A percentile compares a stretch with the other conserved stretches of the same genome.
Conservation (phyloP, 2,888 invertebrate species). For the Cerceris rybyensis region DNA sequence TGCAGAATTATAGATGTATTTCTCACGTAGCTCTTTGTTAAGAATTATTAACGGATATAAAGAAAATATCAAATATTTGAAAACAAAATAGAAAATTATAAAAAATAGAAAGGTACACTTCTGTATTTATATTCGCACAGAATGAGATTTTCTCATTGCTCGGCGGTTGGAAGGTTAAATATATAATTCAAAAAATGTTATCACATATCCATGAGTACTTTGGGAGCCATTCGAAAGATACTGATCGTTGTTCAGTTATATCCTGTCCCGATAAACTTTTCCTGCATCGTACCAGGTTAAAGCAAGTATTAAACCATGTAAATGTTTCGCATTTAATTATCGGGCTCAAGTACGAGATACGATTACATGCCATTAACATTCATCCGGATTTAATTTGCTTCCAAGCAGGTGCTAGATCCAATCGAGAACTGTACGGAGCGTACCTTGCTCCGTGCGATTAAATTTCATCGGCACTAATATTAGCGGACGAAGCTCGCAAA, state of each 20-base stretch:
- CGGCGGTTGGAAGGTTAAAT: too few relatives aligned
- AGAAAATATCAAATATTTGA: too few relatives aligned
- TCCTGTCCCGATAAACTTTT: too few relatives aligned
- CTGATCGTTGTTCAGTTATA: neutral
- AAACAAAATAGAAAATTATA: too few relatives aligned
- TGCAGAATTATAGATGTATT: too few relatives aligned
- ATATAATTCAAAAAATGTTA: neutral
- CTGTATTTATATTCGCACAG: too few relatives aligned
- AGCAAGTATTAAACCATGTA: neutral
- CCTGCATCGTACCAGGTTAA: neutral
- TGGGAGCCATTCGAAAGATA: neutral
- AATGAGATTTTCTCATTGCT: too few relatives aligned
- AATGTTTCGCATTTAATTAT: slow-evolving; percentile 2
- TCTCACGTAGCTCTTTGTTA: too few relatives aligned
- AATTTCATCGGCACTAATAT: slow-evolving; percentile 18
- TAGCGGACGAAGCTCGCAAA: slow-evolving; percentile 4
- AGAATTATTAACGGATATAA: too few relatives aligned
- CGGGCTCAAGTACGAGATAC: slow-evolving; percentile 9
- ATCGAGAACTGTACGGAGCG: slow-evolving; percentile 31
- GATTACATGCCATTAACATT: slow-evolving; percentile 34
- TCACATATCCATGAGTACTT: slow-evolving; percentile 1
- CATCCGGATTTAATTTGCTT: slow-evolving; percentile 42
- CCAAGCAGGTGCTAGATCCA: slow-evolving; percentile 44
- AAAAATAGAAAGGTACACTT: too few relatives aligned
- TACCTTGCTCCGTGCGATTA: slow-evolving; percentile 33